A percentile compares a stretch with the other conserved stretches of the same genome.
Conservation (phyloP, 1,140 invertebrate genomes). For the Drosophila asahinai region DNA sequence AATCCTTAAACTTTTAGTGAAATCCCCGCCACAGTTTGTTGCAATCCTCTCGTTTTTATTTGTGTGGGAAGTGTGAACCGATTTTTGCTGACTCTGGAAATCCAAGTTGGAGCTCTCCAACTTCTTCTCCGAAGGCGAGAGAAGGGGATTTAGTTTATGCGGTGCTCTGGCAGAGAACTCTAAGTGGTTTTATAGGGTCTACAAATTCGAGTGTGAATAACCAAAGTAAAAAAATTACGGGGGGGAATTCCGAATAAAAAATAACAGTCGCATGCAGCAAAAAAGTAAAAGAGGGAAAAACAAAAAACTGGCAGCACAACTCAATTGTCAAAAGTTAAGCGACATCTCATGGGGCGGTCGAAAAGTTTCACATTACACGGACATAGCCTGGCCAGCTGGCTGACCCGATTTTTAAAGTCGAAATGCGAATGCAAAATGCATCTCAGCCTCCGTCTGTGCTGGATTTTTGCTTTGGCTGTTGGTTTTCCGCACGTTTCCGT, state of each 20-base stretch:
- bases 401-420: constrained; percentile 64
- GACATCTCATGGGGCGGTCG: constrained; percentile 30
- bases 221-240: constrained; percentile 16
- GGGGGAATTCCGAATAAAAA: background rate
- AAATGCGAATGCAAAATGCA: constrained; percentile 70
- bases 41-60: constrained; percentile 34
- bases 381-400: constrained; percentile 27
- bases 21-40: constrained; percentile 42
- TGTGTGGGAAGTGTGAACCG: constrained; percentile 55
- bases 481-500: constrained; percentile 57
- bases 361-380: constrained; percentile 63
- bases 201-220: constrained; percentile 58
- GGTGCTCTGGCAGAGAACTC: constrained; percentile 14
- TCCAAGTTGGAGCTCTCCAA: constrained; percentile 56
- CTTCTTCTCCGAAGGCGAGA: constrained; percentile 24
- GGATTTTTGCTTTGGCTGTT: constrained; percentile 23
- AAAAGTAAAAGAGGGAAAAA: constrained; percentile 4
- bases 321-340: constrained; percentile 72
- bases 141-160: constrained; percentile 39
- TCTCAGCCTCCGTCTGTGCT: constrained; percentile 31
- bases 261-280: constrained; percentile 1
- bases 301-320: constrained; percentile 49
- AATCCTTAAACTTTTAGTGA: background rate
- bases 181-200: constrained; percentile 66
- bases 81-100: constrained; percentile 71